Conservation (phyloP, 92 coral and sea anemone genomes). For the Nematostella vectensis region DNA sequence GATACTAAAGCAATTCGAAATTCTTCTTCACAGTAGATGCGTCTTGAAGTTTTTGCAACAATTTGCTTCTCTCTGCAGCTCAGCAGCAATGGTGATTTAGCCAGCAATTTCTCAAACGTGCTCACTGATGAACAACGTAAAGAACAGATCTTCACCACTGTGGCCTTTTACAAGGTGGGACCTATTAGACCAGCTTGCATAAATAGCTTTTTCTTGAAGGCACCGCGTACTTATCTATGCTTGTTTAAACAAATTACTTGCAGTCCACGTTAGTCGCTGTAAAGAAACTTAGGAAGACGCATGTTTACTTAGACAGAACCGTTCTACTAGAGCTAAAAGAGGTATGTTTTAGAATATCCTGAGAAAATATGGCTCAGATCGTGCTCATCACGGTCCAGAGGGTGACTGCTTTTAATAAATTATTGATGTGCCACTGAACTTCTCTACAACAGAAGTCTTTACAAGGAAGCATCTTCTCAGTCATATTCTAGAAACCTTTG, state of each 20-base stretch:
- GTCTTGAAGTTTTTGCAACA: too few relatives aligned
- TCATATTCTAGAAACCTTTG: too few relatives aligned
- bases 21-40: too few relatives aligned
- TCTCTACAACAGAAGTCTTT: too few relatives aligned
- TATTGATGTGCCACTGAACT: too few relatives aligned
- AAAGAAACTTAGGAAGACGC: slow-evolving; percentile 44
- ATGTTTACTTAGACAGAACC: slow-evolving; percentile 25
- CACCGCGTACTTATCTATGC: not conserved
- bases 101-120: slow-evolving; percentile 23
- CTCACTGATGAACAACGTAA: slow-evolving; percentile 23
- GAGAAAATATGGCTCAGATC: too few relatives aligned
- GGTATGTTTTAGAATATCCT: too few relatives aligned
- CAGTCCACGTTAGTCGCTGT: slow-evolving; percentile 64
- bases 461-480: too few relatives aligned
- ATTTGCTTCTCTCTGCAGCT: too few relatives aligned
- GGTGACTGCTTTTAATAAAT: too few relatives aligned
- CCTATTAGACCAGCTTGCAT: not conserved
- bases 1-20: too few relatives aligned
- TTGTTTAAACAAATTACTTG: slow-evolving; percentile 1
- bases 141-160: slow-evolving; percentile 56
- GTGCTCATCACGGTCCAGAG: too few relatives aligned
- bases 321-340: slow-evolving; percentile 58
- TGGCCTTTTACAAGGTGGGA: slow-evolving; percentile 64
- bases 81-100: slow-evolving; percentile 25
- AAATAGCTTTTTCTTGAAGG: not conserved